Evolutionary conservation across 2,888 invertebrate genomes (phyloP).

Genomic region (Philhelius pedissequus): DNA sequence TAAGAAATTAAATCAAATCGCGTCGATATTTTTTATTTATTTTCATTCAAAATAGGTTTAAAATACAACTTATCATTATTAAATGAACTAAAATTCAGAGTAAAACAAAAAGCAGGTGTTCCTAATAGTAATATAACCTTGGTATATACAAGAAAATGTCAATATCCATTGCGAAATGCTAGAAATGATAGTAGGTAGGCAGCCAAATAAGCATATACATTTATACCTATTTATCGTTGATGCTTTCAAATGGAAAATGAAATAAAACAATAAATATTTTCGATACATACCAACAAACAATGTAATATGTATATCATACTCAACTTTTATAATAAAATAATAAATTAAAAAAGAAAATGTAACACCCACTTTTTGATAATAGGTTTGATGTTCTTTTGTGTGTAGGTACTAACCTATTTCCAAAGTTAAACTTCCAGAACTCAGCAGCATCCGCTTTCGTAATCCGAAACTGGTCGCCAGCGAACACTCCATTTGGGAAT

Average conservation of each 20-base stretch:
- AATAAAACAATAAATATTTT: background rate
- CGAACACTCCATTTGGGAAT: conserved; percentile 97
- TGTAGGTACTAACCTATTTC: conserved; percentile 88
- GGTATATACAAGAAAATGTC: background rate
- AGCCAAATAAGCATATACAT: background rate
- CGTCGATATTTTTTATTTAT: background rate
- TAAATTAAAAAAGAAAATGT: background rate
- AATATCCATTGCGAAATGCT: background rate
- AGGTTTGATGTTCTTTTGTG: background rate
- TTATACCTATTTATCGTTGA: no score
- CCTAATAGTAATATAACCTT: background rate
- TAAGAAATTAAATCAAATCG: background rate
- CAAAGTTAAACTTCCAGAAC: conserved; percentile 98
- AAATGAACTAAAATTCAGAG: background rate
- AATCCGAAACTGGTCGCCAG: conserved; percentile 98
- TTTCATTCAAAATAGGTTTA: background rate
- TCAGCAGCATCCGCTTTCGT: conserved; percentile 99
- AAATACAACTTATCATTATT: background rate
- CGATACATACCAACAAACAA: background rate
- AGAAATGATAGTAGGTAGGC: background rate
- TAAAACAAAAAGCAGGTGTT: background rate
- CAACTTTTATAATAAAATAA: background rate
- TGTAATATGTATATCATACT: background rate
- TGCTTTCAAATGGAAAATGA: background rate
- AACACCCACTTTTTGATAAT: background rate